Base-by-base conservation (phyloP, 2,113 vertebrate genomes). In the Epinephelus fuscoguttatus region DNA sequence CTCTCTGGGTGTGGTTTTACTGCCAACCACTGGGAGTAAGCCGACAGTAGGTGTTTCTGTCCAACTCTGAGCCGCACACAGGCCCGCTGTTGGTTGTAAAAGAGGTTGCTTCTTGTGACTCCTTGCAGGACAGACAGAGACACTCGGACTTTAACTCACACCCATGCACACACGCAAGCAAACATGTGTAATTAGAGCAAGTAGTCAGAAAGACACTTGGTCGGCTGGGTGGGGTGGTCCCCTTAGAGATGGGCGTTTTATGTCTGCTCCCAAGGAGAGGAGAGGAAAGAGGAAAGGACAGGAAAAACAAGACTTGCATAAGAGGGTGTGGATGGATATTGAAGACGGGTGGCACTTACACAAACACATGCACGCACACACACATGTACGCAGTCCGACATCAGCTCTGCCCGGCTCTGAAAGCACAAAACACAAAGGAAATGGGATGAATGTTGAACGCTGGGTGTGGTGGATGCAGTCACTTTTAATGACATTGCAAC, bases 301-400 rank as follows among this genome's bases (percentile, higher is more conserved):
- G 78, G 84, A 87, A 88, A 93, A 92, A 89, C 83, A 91, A 90
- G 88, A 74, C 86, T 95, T 94, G 62, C 23, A 47, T 92, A 91
- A 84, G 85, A 91, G 88, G 89, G 93, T 92, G 94, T 90, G 93
- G 90, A 85, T 83, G 87, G 82, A 78, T 89, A 91, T 88, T 93
- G 88, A 90, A 95, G 91, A 77, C 89, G 92, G 93, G 93, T 93
- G 94, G 92, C 90, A 93, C 89, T 84, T 80, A 84, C 85, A 78
- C 87, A 93, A 82, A 89, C 79, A 82, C 66, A 57, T 70, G 84
- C 85, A 75, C 75, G 75, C 80, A 82, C 88, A 82, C 23, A 82
- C 88, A 88, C 64, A 82, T n/a, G 52, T 79, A 84, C 82, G 84
- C 80, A 82, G 75, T 79, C 70, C 90, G 87, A 83, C 33, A 87